phyloP scores from a whole-genome alignment of 2,113 vertebrate genomes.

The Clarias batrachus region DNA sequence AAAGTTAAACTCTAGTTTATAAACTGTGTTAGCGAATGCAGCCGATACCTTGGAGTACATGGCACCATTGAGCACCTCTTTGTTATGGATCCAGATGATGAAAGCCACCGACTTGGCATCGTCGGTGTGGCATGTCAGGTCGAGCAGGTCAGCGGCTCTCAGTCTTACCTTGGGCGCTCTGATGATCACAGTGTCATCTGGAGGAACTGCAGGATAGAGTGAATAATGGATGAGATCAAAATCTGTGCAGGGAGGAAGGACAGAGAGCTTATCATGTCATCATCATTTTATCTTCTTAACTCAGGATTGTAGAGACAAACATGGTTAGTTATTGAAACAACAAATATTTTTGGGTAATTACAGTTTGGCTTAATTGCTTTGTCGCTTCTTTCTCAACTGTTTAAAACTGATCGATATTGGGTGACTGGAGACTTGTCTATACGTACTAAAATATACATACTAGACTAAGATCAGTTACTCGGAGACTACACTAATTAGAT shows the following conservation, averaged over 20 bases:
- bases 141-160: constrained; percentile 89
- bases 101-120: constrained; percentile 95
- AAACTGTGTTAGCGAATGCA: background rate
- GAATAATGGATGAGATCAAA: background rate
- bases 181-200: constrained; percentile 92
- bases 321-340: background rate
- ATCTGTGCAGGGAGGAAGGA: background rate
- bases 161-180: constrained; percentile 93
- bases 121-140: constrained; percentile 93
- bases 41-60: constrained; percentile 92
- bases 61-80: constrained; percentile 91
- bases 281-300: background rate
- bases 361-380: too few species aligned
- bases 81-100: constrained; percentile 91
- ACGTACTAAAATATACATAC: too few species aligned
- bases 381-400: too few species aligned
- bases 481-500: too few species aligned
- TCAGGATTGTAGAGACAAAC: background rate
- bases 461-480: too few species aligned
- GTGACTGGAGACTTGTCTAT: too few species aligned
- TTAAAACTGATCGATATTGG: too few species aligned
- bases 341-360: too few species aligned
- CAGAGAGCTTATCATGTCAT: background rate
- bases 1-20: constrained; percentile 48
- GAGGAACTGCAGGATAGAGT: constrained; percentile 81